Percentiles rank a stretch among this genome's conserved stretches.
phyloP scores from a whole-genome alignment of 92 coral and sea anemone genomes.

The Palythoa caribaeorum region DNA sequence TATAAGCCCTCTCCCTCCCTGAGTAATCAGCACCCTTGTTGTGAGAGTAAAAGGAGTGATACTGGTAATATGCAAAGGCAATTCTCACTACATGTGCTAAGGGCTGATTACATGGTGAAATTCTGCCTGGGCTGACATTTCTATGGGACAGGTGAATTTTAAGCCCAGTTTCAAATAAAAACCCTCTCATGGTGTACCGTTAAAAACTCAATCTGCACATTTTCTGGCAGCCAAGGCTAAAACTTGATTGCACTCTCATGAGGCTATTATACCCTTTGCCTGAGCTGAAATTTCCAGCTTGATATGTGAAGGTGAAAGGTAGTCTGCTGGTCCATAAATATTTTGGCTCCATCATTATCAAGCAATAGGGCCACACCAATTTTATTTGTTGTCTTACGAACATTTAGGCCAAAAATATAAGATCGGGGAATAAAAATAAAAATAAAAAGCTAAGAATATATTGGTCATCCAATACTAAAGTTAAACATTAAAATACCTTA shows the following conservation, averaged over 20 bases:
- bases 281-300: conserved; percentile 34
- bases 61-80: conserved; percentile 49
- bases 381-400: not conserved
- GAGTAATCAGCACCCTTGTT: conserved; percentile 49
- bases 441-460: no score
- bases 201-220: conserved; percentile 14
- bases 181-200: not conserved
- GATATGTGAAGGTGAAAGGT: conserved; percentile 43
- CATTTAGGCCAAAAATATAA: no score
- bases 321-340: conserved; percentile 46
- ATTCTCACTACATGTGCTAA: conserved; percentile 47
- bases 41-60: conserved; percentile 44
- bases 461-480: not conserved
- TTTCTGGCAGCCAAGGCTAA: conserved; percentile 48
- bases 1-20: conserved; percentile 35
- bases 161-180: no score
- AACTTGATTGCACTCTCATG: conserved; percentile 45
- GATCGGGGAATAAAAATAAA: no score
- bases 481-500: no score
- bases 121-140: conserved; percentile 21
- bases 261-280: conserved; percentile 46
- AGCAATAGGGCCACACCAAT: conserved; percentile 20
- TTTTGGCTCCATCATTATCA: conserved; percentile 40
- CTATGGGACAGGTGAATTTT: no score
- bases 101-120: conserved; percentile 49